Percentiles rank a stretch among this genome's conserved stretches.
These are phyloP conservation scores for Lepus americanus DNA, from an alignment of 2,113 vertebrate genomes.

Conservation along the genomic window DNA sequence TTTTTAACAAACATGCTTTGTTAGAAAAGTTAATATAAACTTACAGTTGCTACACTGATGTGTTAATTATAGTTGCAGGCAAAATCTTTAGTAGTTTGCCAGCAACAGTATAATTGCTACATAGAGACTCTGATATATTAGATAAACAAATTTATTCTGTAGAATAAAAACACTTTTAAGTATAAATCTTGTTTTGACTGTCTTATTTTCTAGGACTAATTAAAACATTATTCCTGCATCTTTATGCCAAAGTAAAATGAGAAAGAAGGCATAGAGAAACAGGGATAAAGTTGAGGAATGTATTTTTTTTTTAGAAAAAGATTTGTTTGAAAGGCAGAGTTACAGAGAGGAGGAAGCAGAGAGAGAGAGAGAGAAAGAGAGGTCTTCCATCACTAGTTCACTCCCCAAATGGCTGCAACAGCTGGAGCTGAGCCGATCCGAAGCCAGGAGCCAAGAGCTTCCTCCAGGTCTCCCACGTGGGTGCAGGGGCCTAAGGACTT, in stretches of 20 bases:
- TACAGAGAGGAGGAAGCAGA: too few species aligned
- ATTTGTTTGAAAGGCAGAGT: too few species aligned
- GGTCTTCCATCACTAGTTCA: too few species aligned
- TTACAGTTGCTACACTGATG: slow-evolving; percentile 76
- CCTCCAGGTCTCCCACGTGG: too few species aligned
- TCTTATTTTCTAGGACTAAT: slow-evolving; percentile 85
- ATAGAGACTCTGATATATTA: slow-evolving; percentile 84
- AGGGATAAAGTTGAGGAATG: background rate
- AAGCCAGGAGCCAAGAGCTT: too few species aligned
- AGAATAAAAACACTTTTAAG: slow-evolving; percentile 85
- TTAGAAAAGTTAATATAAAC: slow-evolving; percentile 76
- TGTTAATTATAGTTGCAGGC: slow-evolving; percentile 85
- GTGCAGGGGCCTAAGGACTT: too few species aligned
- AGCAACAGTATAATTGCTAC: slow-evolving; percentile 87
- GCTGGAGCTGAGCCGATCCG: too few species aligned
- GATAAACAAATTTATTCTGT: slow-evolving; percentile 87
- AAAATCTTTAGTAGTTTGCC: slow-evolving; percentile 82
- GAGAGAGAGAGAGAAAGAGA: too few species aligned
- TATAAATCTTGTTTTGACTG: slow-evolving; percentile 83
- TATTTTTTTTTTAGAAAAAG: too few species aligned
- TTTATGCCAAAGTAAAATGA: slow-evolving; percentile 57
- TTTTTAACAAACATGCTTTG: slow-evolving; percentile 56
- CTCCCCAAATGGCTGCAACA: too few species aligned
- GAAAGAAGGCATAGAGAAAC: slow-evolving; percentile 60
- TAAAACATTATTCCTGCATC: slow-evolving; percentile 80